Evolutionary conservation across 2,113 vertebrate genomes (phyloP).

Genomic region (Aphyosemion australe): DNA sequence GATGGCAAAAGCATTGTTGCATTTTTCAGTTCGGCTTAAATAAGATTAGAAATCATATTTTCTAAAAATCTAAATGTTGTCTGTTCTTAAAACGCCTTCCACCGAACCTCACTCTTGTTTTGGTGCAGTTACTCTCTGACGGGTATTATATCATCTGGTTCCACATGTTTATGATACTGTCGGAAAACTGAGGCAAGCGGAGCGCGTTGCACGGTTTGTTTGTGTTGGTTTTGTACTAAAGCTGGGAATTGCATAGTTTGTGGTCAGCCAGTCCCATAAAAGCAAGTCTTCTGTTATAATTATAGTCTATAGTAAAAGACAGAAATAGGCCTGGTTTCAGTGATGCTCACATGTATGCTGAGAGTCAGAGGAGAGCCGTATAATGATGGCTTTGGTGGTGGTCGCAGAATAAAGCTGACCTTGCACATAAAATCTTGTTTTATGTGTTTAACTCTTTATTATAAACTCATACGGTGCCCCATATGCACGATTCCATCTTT

Average conservation of each 20-base stretch:
- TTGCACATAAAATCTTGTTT: slow-evolving; percentile 38
- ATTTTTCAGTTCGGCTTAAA: background rate
- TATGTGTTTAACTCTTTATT: slow-evolving; percentile 38
- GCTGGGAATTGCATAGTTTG: slow-evolving; percentile 2
- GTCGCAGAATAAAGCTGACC: slow-evolving; percentile 62
- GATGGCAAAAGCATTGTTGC: too few relatives aligned
- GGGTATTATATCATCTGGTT: slow-evolving; percentile 27
- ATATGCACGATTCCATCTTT: background rate
- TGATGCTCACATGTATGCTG: slow-evolving; percentile 39
- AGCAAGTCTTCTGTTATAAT: slow-evolving; percentile 58
- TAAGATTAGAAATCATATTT: background rate
- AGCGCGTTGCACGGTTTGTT: slow-evolving; percentile 6
- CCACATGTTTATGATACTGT: slow-evolving; percentile 24
- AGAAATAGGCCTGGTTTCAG: slow-evolving; percentile 69
- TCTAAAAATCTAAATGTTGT: background rate
- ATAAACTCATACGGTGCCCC: slow-evolving; percentile 14
- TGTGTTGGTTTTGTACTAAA: slow-evolving; percentile 40
- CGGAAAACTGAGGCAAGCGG: slow-evolving; percentile 34
- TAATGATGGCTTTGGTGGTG: slow-evolving; percentile 55
- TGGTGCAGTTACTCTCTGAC: slow-evolving; percentile 31
- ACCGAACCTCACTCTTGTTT: slow-evolving; percentile 14
- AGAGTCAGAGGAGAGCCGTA: slow-evolving; percentile 15
- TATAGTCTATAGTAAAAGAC: slow-evolving; percentile 58
- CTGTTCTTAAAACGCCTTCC: background rate
- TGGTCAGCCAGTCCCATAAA: slow-evolving; percentile 48